A percentile compares a stretch with the other conserved stretches of the same genome.
Evolutionary conservation across 2,888 invertebrate species (phyloP).

Genomic region (Agelastica alni): DNA sequence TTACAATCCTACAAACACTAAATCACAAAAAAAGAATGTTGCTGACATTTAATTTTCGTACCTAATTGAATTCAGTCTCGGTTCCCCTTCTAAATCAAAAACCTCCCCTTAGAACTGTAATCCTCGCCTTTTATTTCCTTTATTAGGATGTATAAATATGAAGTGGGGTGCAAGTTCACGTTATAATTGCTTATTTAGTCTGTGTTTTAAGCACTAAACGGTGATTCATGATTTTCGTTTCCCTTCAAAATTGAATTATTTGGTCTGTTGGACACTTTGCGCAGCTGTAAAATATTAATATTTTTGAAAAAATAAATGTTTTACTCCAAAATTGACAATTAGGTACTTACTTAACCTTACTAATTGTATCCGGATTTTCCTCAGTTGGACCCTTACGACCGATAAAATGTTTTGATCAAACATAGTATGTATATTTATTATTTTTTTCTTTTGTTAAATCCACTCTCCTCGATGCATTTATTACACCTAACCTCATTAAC

Average conservation of each 20-base stretch:
- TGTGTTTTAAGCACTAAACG: constrained; percentile 43
- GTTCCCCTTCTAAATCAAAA: constrained; percentile 50
- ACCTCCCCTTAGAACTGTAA: constrained; percentile 50
- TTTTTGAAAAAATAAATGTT: no score
- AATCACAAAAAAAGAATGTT: constrained; percentile 49
- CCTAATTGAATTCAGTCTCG: constrained; percentile 52
- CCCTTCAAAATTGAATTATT: not conserved
- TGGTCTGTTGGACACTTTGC: no score
- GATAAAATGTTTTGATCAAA: no score
- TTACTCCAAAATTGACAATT: no score
- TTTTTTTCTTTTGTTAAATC: no score
- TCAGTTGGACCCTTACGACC: no score
- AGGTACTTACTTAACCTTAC: no score
- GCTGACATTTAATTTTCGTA: constrained; percentile 55
- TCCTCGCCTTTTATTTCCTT: constrained; percentile 53
- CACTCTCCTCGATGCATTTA: no score
- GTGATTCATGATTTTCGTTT: constrained; percentile 37
- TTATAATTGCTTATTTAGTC: constrained; percentile 48
- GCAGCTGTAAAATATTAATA: no score
- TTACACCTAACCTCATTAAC: no score
- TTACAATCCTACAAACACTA: constrained; percentile 40
- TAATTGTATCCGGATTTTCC: no score
- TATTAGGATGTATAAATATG: constrained; percentile 53
- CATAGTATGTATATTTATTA: no score
- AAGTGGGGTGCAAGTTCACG: constrained; percentile 45